Conservation (phyloP, 2,888 invertebrate genomes). For the Andrena marginata region DNA sequence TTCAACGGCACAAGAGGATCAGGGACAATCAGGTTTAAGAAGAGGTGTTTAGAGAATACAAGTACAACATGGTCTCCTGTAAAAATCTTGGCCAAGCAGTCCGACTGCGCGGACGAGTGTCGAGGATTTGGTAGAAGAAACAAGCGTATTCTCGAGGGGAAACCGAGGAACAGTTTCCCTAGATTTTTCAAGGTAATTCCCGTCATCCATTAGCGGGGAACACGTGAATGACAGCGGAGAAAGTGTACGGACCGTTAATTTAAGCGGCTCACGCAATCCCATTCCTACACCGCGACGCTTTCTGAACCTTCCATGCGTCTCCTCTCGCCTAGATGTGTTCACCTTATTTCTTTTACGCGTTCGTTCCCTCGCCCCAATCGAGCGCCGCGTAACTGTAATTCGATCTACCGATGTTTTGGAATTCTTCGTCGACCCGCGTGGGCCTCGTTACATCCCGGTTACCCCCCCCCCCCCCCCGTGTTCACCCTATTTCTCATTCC, state of each 20-base stretch:
- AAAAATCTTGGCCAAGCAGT: no score
- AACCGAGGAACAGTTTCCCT: constrained; percentile 7
- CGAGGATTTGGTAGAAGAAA: constrained; percentile 51
- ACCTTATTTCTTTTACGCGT: background rate
- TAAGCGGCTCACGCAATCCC: constrained; percentile 63
- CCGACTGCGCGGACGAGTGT: no score
- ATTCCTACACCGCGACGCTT: constrained; percentile 58
- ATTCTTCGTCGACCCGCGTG: background rate
- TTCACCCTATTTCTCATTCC: background rate
- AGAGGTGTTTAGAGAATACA: no score
- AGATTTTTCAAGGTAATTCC: constrained; percentile 22
- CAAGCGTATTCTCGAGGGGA: background rate
- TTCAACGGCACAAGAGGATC: background rate
- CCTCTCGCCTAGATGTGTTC: constrained; percentile 6
- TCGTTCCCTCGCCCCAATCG: background rate
- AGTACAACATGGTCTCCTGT: no score
- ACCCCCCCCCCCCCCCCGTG: background rate
- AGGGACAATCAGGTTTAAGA: no score
- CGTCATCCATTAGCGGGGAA: constrained; percentile 33
- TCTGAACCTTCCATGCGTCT: constrained; percentile 39
- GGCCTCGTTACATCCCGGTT: no score
- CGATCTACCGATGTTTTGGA: background rate
- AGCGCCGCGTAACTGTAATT: background rate
- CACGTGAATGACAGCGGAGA: constrained; percentile 62
- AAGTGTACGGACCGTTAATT: constrained; percentile 72